Conservation (phyloP, 1,140 invertebrate species). For the Spodoptera frugiperda region DNA sequence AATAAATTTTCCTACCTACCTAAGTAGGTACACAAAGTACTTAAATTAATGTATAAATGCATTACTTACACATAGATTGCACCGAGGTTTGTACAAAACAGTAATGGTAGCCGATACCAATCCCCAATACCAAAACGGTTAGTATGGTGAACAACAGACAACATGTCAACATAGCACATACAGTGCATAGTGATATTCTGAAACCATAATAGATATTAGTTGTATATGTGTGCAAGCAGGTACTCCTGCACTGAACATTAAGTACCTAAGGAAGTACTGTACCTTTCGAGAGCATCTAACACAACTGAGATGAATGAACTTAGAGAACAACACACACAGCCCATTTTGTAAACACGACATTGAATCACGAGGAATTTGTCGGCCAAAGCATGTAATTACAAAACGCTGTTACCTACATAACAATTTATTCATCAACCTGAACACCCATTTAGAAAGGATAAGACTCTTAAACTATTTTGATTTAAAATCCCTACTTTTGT, state of each 20-base stretch:
- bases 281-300: conserved; percentile 79
- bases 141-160: conserved; percentile 74
- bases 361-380: conserved; percentile 40
- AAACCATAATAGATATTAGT: conserved; percentile 28
- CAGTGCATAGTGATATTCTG: conserved; percentile 77
- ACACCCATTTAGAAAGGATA: conserved; percentile 16
- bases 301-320: conserved; percentile 74
- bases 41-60: too few relatives aligned
- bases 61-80: conserved; percentile 68
- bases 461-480: not conserved
- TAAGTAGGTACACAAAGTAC: too few relatives aligned
- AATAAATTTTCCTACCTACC: too few relatives aligned
- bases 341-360: conserved; percentile 63
- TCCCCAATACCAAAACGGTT: conserved; percentile 67
- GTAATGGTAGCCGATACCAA: conserved; percentile 78
- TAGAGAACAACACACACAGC: conserved; percentile 74
- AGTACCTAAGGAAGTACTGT: not conserved
- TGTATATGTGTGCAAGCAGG: too few relatives aligned
- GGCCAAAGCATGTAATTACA: not conserved
- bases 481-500: not conserved
- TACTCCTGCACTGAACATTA: too few relatives aligned
- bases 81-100: conserved; percentile 76
- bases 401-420: conserved; percentile 31
- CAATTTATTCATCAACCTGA: conserved; percentile 20
- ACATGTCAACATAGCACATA: conserved; percentile 77